Evolutionary conservation across 2,888 invertebrate species (phyloP).

Genomic region (Eugnorisma glareosa): DNA sequence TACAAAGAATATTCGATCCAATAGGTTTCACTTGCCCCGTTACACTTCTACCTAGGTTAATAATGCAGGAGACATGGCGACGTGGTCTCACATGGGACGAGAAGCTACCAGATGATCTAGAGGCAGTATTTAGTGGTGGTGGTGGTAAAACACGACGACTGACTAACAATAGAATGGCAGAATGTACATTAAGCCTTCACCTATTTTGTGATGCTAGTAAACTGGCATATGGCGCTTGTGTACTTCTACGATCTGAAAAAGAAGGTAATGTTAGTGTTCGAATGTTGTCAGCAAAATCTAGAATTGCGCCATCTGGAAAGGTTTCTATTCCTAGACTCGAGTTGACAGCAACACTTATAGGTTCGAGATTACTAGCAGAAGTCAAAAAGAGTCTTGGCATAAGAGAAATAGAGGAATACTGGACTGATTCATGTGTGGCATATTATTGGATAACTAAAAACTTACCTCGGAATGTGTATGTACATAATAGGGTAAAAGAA

Average conservation of each 20-base stretch:
- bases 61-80: constrained; percentile 6
- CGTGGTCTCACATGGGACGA: constrained; percentile 6
- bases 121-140: too few species aligned
- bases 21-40: background rate
- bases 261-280: constrained; percentile 13
- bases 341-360: constrained; percentile 5
- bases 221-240: constrained; percentile 13
- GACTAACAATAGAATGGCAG: constrained; percentile 3
- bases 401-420: background rate
- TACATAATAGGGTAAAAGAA: background rate
- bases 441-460: constrained; percentile 2
- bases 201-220: constrained; percentile 14
- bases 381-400: constrained; percentile 1
- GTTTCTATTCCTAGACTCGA: constrained; percentile 4
- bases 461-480: background rate
- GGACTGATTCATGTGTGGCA: constrained; percentile 1
- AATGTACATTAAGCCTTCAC: constrained; percentile 5
- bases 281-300: constrained; percentile 6
- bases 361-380: constrained; percentile 6
- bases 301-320: background rate
- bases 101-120: constrained; percentile 4
- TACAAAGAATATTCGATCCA: constrained; percentile 12
- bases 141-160: too few species aligned
- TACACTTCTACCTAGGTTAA: constrained; percentile 1
- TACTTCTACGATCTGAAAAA: constrained; percentile 18